Conservation (phyloP, 2,113 vertebrate genomes). For the Clarias macrocephalus region DNA sequence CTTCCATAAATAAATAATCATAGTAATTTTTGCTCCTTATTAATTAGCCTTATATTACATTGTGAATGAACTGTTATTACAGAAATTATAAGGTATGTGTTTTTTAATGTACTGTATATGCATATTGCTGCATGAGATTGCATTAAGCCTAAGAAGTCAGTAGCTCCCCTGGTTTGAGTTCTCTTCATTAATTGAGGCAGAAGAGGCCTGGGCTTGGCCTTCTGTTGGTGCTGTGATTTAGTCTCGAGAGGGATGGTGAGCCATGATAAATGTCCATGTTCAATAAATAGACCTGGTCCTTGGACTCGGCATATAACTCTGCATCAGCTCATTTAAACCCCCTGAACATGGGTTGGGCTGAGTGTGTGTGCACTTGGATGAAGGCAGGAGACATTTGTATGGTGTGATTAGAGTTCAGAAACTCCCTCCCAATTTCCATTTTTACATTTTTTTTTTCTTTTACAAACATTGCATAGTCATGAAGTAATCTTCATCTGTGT, state of each 20-base stretch:
- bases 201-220: constrained; percentile 46
- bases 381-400: background rate
- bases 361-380: background rate
- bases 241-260: constrained; percentile 48
- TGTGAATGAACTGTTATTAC: no score
- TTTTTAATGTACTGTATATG: background rate
- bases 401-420: no score
- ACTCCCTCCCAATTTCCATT: no score
- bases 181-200: constrained; percentile 46
- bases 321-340: constrained; percentile 62
- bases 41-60: no score
- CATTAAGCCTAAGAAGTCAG: constrained; percentile 34
- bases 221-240: constrained; percentile 57
- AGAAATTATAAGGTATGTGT: no score
- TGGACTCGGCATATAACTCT: constrained; percentile 65
- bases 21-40: background rate
- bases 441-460: no score
- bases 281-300: constrained; percentile 67
- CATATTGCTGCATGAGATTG: background rate
- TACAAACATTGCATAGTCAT: no score
- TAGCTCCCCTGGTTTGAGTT: constrained; percentile 22
- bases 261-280: constrained; percentile 59
- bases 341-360: constrained; percentile 43
- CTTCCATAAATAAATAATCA: background rate
- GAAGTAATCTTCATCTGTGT: no score